phyloP scores from a whole-genome alignment of 2,888 invertebrate genomes.

The Falcaria lacertinaria region DNA sequence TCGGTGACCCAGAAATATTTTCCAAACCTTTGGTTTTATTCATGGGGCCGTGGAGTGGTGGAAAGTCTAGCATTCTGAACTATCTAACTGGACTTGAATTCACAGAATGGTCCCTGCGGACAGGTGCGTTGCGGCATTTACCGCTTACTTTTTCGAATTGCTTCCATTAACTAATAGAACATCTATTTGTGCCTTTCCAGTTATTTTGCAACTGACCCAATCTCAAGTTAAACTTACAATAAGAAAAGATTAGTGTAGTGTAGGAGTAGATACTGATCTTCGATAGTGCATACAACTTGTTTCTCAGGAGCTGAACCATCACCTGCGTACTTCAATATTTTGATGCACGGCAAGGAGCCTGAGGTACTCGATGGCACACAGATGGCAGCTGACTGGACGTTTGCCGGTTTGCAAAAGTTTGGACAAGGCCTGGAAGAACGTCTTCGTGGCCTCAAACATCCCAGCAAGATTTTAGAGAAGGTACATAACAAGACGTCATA shows the following conservation, averaged over 20 bases:
- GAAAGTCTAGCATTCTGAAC: slow-evolving; percentile 96
- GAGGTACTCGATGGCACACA: slow-evolving; percentile 95
- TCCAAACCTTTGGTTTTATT: slow-evolving; percentile 95
- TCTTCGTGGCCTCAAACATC: slow-evolving; percentile 88
- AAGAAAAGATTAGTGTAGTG: too few species aligned
- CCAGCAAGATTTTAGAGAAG: slow-evolving; percentile 92
- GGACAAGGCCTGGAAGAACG: slow-evolving; percentile 95
- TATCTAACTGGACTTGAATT: slow-evolving; percentile 94
- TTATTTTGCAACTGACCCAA: too few species aligned
- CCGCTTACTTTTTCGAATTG: too few species aligned
- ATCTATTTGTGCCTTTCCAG: background rate
- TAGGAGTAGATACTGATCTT: too few species aligned
- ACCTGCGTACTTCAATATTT: slow-evolving; percentile 94
- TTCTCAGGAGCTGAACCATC: slow-evolving; percentile 95
- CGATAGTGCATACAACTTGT: too few species aligned
- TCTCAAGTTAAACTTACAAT: too few species aligned
- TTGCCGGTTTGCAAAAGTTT: slow-evolving; percentile 95
- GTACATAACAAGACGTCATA: slow-evolving; percentile 56
- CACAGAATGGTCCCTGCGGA: slow-evolving; percentile 89
- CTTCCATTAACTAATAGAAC: background rate
- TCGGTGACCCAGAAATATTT: slow-evolving; percentile 96
- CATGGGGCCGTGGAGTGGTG: slow-evolving; percentile 98
- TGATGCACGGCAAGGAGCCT: slow-evolving; percentile 92
- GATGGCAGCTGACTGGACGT: slow-evolving; percentile 96
- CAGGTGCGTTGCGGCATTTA: slow-evolving; percentile 80